Evolutionary conservation across 2,888 invertebrate species (phyloP).

Genomic region (Polyommatus icarus): DNA sequence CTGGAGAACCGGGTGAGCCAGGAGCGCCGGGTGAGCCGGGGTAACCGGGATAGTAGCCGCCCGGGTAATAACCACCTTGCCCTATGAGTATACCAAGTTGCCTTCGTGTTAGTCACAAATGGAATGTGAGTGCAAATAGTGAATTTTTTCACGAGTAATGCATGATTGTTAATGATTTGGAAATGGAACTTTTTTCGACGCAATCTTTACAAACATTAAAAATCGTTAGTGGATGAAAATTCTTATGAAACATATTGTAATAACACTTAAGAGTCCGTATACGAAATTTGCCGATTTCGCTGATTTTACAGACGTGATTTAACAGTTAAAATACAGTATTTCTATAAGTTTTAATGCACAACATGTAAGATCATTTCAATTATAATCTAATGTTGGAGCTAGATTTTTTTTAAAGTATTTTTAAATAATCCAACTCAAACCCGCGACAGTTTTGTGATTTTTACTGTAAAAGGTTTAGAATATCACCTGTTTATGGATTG

Average conservation of each 20-base stretch:
- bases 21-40: conserved; percentile 2
- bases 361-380: too few species aligned
- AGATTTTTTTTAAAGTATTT: too few species aligned
- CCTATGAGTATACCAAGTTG: conserved; percentile 14
- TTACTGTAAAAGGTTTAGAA: too few species aligned
- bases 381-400: too few species aligned
- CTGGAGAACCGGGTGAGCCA: conserved; percentile 35
- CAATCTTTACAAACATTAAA: background rate
- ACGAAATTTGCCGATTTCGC: too few species aligned
- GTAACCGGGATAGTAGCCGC: conserved; percentile 37
- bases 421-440: too few species aligned
- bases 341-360: too few species aligned
- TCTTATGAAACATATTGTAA: background rate
- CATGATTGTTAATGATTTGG: background rate
- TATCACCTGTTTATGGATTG: too few species aligned
- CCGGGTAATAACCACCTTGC: conserved; percentile 34
- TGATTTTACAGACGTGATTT: too few species aligned
- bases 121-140: background rate
- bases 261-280: too few species aligned
- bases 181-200: background rate
- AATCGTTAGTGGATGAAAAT: background rate
- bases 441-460: too few species aligned
- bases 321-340: too few species aligned
- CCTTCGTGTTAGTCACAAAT: conserved; percentile 10
- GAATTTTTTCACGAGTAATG: background rate